These are phyloP conservation scores for Bradypus variegatus DNA, from an alignment of 2,797 vertebrate species.

Conservation along the genomic window DNA sequence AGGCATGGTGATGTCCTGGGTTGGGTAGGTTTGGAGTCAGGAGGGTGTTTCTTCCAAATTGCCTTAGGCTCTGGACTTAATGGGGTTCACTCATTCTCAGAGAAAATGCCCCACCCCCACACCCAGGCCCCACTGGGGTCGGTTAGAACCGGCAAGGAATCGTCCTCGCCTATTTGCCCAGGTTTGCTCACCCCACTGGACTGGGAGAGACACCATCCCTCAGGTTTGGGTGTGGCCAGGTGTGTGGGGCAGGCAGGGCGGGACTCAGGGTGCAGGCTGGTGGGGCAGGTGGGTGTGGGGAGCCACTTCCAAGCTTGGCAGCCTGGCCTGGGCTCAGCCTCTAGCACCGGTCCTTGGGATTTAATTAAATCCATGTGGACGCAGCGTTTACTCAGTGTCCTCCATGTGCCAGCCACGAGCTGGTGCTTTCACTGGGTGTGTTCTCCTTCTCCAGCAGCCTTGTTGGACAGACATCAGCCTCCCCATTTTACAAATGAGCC, in stretches of 20 bases:
- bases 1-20: background rate
- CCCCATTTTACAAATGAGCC: background rate
- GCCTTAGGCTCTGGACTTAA: background rate
- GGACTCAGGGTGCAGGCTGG: background rate
- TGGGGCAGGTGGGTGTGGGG: background rate
- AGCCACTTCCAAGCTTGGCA: conserved; percentile 26
- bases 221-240: background rate
- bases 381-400: background rate
- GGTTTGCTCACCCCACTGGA: background rate
- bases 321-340: background rate
- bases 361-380: conserved; percentile 36
- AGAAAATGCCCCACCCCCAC: background rate
- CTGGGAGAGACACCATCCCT: background rate
- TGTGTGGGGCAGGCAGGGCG: background rate
- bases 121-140: background rate
- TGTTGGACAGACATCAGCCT: background rate
- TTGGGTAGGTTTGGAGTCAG: background rate
- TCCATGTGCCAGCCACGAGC: background rate
- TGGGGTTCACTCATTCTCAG: background rate
- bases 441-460: background rate
- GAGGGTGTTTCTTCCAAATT: background rate
- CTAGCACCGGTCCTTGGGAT: background rate
- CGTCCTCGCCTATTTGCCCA: background rate
- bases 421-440: background rate
- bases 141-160: background rate